Evolutionary conservation across 1,140 invertebrate species (phyloP).

Genomic region (Rhynchophorus ferrugineus): DNA sequence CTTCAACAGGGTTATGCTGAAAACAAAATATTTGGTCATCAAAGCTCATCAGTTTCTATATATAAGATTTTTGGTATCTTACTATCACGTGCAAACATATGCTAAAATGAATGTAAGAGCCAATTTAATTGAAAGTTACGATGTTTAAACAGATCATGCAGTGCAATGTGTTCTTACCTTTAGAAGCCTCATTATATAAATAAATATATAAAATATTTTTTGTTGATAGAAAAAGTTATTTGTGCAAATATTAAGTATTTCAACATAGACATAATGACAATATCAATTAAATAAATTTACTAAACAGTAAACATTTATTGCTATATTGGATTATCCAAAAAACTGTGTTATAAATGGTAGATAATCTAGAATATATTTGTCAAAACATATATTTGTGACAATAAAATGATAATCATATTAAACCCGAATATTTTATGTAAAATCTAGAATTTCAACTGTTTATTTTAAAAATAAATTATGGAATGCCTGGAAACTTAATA

Average conservation of each 20-base stretch:
- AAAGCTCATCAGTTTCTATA: too few relatives aligned
- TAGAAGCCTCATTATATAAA: not conserved
- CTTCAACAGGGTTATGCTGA: conserved; percentile 3
- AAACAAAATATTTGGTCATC: not conserved
- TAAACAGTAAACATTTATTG: too few relatives aligned
- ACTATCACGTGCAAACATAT: not conserved
- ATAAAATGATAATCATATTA: too few relatives aligned
- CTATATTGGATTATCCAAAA: too few relatives aligned
- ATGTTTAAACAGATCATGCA: conserved; percentile 1
- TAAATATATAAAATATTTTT: not conserved
- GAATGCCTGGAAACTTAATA: too few relatives aligned
- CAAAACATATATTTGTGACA: too few relatives aligned
- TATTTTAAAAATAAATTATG: too few relatives aligned
- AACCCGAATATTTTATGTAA: too few relatives aligned
- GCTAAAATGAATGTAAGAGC: not conserved
- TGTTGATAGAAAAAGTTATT: not conserved
- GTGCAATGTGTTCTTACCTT: conserved; percentile 3
- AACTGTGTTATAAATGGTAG: too few relatives aligned
- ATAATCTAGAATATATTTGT: too few relatives aligned
- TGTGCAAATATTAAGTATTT: too few relatives aligned
- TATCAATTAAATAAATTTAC: not conserved
- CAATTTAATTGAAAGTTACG: not conserved
- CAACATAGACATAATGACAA: not conserved
- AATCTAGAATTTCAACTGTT: too few relatives aligned
- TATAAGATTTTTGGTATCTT: not conserved